Conservation (phyloP, 2,113 vertebrate species). For the Ceyx cyanopectus region DNA sequence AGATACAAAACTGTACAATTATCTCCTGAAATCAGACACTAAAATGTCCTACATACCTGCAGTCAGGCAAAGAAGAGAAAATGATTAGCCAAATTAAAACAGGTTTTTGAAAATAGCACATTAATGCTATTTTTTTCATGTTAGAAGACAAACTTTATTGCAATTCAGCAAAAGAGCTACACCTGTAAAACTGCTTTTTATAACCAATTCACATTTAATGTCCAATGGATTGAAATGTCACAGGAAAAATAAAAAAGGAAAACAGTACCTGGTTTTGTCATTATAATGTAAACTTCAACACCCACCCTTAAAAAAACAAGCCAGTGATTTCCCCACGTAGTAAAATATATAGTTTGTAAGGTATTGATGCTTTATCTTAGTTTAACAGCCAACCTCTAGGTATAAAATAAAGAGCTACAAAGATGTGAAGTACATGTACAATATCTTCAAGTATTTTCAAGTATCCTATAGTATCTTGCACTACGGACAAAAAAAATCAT, state of each 20-base stretch:
- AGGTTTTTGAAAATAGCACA: conserved; percentile 45
- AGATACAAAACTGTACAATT: not conserved
- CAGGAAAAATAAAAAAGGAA: conserved; percentile 48
- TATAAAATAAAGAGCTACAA: conserved; percentile 65
- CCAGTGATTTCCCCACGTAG: conserved; percentile 29
- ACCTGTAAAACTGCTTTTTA: conserved; percentile 48
- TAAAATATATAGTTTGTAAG: conserved; percentile 60
- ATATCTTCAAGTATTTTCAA: conserved; percentile 59
- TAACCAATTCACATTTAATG: conserved; percentile 57
- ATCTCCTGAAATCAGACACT: not conserved
- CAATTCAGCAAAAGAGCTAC: conserved; percentile 63
- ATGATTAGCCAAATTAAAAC: not conserved
- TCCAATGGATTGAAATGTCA: conserved; percentile 50
- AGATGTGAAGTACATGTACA: conserved; percentile 50
- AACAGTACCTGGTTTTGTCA: conserved; percentile 60
- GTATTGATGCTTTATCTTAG: conserved; percentile 39
- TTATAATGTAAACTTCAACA: conserved; percentile 47
- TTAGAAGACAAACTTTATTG: conserved; percentile 69
- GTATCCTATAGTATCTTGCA: conserved; percentile 34
- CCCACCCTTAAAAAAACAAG: not conserved
- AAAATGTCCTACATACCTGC: not conserved
- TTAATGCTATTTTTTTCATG: conserved; percentile 50
- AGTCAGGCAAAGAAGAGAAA: not conserved
- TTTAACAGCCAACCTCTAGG: conserved; percentile 37
- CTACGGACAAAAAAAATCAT: conserved; percentile 22